phyloP scores from a whole-genome alignment of 2,113 vertebrate genomes.

The Melanerpes aurifrons region DNA sequence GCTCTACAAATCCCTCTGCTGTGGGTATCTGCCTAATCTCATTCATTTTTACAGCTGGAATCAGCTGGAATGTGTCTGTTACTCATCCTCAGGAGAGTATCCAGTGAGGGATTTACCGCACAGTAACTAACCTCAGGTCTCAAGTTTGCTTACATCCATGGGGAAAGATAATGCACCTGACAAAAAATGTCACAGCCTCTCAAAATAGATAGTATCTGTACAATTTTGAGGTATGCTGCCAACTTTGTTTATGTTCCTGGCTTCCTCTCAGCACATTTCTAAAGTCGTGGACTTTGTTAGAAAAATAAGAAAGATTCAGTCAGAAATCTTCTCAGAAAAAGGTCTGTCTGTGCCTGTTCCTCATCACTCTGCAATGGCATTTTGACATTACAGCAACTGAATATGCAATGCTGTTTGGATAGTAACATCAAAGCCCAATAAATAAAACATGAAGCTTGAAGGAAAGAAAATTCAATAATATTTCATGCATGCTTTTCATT shows the following conservation, averaged over 20 bases:
- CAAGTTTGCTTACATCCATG: background rate
- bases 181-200: conserved; percentile 25
- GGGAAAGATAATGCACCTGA: conserved; percentile 38
- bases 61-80: conserved; percentile 15
- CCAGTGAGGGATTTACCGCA: background rate
- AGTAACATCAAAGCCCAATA: background rate
- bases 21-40: background rate
- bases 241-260: background rate
- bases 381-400: background rate
- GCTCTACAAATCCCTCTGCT: background rate
- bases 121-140: conserved; percentile 44
- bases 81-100: conserved; percentile 1
- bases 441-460: conserved; percentile 15
- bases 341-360: background rate
- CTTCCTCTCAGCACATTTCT: background rate
- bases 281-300: background rate
- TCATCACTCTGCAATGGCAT: background rate
- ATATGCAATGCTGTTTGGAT: background rate
- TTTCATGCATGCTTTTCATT: conserved; percentile 30
- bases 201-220: background rate
- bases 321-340: background rate
- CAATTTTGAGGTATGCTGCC: background rate
- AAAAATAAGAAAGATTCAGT: background rate
- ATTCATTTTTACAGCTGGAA: conserved; percentile 36
- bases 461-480: conserved; percentile 21